Base-by-base conservation (phyloP, 2,888 invertebrate species). In the Drosophila peninsularis region DNA sequence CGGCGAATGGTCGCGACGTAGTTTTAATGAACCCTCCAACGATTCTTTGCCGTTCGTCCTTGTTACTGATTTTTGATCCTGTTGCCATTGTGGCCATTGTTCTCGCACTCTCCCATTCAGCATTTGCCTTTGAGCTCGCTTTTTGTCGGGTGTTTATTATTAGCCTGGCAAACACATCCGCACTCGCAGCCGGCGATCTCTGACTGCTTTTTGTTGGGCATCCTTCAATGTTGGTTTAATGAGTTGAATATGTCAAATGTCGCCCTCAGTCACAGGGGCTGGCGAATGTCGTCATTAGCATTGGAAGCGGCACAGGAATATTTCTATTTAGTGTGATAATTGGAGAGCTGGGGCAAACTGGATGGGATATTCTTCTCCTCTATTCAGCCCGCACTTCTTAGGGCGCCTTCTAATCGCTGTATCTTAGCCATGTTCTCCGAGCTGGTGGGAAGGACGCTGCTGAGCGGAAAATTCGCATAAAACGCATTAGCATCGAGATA, bases 31-130 rank as follows among this genome's bases (percentile, higher is more conserved):
- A 80, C 85, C 80, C 85, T 84, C 72, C 41, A 21, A 36, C 36
- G n/a, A 2, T 34, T 13, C 45, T 27, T 24, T 24, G 21, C 21
- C 42, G 42, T 47, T 56, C 53, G 42, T 49, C 64, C 74, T 64
- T 80, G 85, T 79, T 82, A 72, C 77, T 83, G 87, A 83, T 88
- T 81, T 71, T 63, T 85, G 82, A 80, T 77, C 78, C 81, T 86
- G 85, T 83, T 88, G 83, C 78, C 82, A 80, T 88, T 88, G 88
- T 79, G 84, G 78, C 80, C 80, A 84, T 90, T 89, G 82, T 89
- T 81, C 78, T 84, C 82, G 75, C 78, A 65, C 75, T 75, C 70
- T 73, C 68, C 64, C 77, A 83, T 78, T 68, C 84, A 77, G 74
- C 73, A 77, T 74, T 81, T 74, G 80, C 82, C 71, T 78, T 73